These are phyloP conservation scores for Meteorus sp. DNA, from an alignment of 1,140 invertebrate species.

Conservation along the genomic window DNA sequence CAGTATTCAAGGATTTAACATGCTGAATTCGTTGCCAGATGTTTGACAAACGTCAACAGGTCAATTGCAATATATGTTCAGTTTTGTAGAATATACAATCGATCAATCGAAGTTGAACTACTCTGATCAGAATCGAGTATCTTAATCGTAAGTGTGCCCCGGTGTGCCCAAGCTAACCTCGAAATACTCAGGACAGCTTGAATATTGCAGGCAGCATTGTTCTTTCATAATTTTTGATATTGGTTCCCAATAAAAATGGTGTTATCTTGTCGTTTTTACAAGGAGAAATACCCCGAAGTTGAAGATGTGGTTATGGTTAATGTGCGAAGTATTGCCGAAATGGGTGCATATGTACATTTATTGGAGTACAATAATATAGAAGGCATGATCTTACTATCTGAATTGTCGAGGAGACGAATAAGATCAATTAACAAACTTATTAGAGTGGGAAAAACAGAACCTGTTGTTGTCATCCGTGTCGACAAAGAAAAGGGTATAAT, in stretches of 20 bases:
- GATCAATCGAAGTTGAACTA: no score
- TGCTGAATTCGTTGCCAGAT: no score
- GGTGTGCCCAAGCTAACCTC: constrained; percentile 5
- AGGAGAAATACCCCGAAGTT: constrained; percentile 96
- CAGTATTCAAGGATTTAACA: no score
- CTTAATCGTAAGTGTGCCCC: no score
- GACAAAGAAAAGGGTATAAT: constrained; percentile 95
- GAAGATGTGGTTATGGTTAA: constrained; percentile 99
- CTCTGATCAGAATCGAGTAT: no score
- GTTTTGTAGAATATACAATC: no score
- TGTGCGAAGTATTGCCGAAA: constrained; percentile 96
- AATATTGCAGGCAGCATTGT: not conserved
- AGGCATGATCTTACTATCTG: constrained; percentile 94
- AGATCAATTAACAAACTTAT: constrained; percentile 99
- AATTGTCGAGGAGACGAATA: constrained; percentile 96
- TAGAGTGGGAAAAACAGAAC: constrained; percentile 96
- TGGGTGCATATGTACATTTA: constrained; percentile 98
- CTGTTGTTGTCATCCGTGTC: constrained; percentile 98
- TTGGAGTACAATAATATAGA: constrained; percentile 99
- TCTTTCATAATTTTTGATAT: not conserved
- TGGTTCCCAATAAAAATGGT: constrained; percentile 75
- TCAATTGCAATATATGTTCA: no score
- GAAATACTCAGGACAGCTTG: not conserved
- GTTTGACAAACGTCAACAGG: no score
- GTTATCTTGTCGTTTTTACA: constrained; percentile 96